A percentile compares a stretch with the other conserved stretches of the same genome.
Conservation (phyloP, 2,888 invertebrate species). For the Cremastobaeus sp. region DNA sequence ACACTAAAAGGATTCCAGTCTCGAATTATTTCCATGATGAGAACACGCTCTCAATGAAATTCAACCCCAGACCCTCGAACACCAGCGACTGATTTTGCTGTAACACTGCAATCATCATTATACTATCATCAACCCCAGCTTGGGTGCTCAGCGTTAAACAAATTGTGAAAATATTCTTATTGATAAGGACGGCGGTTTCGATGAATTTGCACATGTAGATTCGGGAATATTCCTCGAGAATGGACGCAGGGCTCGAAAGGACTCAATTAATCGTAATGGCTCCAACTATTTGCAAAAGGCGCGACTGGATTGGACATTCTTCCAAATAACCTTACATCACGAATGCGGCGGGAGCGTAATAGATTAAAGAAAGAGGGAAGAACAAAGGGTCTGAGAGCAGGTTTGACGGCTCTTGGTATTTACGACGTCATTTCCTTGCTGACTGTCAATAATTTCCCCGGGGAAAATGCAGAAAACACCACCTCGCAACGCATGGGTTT, state of each 20-base stretch:
- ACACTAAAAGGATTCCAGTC: conserved; percentile 57
- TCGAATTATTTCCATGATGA: conserved; percentile 50
- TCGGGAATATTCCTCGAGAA: too few relatives aligned
- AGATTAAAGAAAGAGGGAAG: conserved; percentile 63
- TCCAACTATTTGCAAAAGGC: not conserved
- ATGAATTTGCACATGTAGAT: too few relatives aligned
- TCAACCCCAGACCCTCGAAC: conserved; percentile 31
- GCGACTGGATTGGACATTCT: conserved; percentile 30
- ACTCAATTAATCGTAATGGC: too few relatives aligned
- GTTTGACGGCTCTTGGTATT: conserved; percentile 73
- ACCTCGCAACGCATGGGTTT: conserved; percentile 64
- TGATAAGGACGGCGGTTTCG: too few relatives aligned
- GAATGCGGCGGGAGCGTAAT: conserved; percentile 64
- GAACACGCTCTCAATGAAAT: conserved; percentile 40
- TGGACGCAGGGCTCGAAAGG: too few relatives aligned
- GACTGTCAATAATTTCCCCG: conserved; percentile 78
- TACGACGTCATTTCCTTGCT: conserved; percentile 78
- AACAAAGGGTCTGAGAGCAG: conserved; percentile 61
- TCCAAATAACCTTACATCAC: conserved; percentile 35
- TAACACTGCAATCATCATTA: too few relatives aligned
- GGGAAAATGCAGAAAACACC: conserved; percentile 74
- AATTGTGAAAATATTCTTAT: too few relatives aligned
- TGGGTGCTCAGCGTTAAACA: too few relatives aligned
- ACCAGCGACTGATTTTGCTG: conserved; percentile 8
- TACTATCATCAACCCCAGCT: too few relatives aligned